Evolutionary conservation across 2,888 invertebrate species (phyloP).

Genomic region (Seladonia tumulorum): DNA sequence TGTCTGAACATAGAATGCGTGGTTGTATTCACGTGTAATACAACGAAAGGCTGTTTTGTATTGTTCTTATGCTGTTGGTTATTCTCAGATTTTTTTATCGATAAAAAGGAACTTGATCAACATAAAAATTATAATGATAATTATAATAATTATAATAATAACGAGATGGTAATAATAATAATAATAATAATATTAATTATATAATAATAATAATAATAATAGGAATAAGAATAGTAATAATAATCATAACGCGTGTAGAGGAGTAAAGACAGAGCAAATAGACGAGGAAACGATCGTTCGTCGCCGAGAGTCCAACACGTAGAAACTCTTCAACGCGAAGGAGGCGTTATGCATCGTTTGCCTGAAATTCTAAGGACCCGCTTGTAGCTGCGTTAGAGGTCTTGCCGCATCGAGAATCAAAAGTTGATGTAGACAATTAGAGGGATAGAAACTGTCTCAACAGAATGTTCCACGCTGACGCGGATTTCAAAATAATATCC

Average conservation of each 20-base stretch:
- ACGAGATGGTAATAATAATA: slow-evolving; percentile 19
- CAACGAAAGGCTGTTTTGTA: slow-evolving; percentile 49
- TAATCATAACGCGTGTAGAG: slow-evolving; percentile 45
- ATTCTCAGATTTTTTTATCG: slow-evolving; percentile 62
- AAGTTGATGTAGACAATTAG: neutral
- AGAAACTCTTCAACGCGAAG: slow-evolving; percentile 16
- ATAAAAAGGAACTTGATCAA: slow-evolving; percentile 74
- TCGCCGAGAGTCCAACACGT: slow-evolving; percentile 17
- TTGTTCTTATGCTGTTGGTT: slow-evolving; percentile 39
- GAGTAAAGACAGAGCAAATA: slow-evolving; percentile 31
- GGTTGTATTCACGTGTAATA: slow-evolving; percentile 54
- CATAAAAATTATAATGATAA: slow-evolving; percentile 57
- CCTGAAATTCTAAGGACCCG: slow-evolving; percentile 51
- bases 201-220: slow-evolving; percentile 39
- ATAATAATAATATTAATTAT: slow-evolving; percentile 23
- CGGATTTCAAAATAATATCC: neutral
- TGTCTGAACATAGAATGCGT: slow-evolving; percentile 69
- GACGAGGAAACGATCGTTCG: slow-evolving; percentile 16
- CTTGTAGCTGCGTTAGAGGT: slow-evolving; percentile 32
- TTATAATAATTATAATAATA: slow-evolving; percentile 41
- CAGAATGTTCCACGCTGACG: neutral
- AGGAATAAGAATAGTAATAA: slow-evolving; percentile 43
- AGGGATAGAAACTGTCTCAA: neutral
- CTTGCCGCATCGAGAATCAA: slow-evolving; percentile 49
- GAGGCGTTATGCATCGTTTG: slow-evolving; percentile 6